These are phyloP conservation scores for Euwallacea fornicatus DNA, from an alignment of 1,140 invertebrate species.

Conservation along the genomic window DNA sequence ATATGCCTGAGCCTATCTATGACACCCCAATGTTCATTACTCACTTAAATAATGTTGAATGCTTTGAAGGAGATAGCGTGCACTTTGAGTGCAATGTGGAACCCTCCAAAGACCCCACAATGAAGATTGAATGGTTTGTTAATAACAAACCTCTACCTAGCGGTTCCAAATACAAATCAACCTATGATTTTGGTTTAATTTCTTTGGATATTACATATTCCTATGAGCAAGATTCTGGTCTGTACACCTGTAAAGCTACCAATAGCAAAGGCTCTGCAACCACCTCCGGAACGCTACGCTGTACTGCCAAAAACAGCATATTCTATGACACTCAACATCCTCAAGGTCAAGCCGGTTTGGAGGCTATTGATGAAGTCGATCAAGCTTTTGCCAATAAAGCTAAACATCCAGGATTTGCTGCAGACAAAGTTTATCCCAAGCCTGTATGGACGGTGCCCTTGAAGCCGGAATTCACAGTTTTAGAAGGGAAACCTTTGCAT, in stretches of 20 bases:
- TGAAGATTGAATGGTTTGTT: slow-evolving; percentile 90
- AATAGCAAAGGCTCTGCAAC: slow-evolving; percentile 88
- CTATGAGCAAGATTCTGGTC: slow-evolving; percentile 86
- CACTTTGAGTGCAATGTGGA: slow-evolving; percentile 95
- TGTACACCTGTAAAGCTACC: slow-evolving; percentile 89
- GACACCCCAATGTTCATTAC: slow-evolving; percentile 87
- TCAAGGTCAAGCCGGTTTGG: slow-evolving; percentile 80
- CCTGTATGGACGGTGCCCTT: slow-evolving; percentile 86
- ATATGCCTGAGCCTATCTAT: slow-evolving; percentile 73
- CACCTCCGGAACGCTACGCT: slow-evolving; percentile 83
- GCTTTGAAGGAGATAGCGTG: slow-evolving; percentile 85
- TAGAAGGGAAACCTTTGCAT: slow-evolving; percentile 87
- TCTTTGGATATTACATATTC: slow-evolving; percentile 79
- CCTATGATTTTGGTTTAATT: slow-evolving; percentile 88
- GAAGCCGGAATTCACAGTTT: slow-evolving; percentile 77
- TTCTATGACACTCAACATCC: slow-evolving; percentile 88
- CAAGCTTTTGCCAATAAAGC: slow-evolving; percentile 72
- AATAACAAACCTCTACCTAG: slow-evolving; percentile 80
- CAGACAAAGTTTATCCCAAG: slow-evolving; percentile 79
- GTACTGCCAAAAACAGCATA: slow-evolving; percentile 76
- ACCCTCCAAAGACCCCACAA: slow-evolving; percentile 90
- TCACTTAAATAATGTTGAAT: slow-evolving; percentile 88
- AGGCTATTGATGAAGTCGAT: slow-evolving; percentile 83
- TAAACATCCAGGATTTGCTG: slow-evolving; percentile 63
- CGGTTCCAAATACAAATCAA: slow-evolving; percentile 80